Evolutionary conservation across 2,888 invertebrate species (phyloP).

Genomic region (Leucoptera coffeella): DNA sequence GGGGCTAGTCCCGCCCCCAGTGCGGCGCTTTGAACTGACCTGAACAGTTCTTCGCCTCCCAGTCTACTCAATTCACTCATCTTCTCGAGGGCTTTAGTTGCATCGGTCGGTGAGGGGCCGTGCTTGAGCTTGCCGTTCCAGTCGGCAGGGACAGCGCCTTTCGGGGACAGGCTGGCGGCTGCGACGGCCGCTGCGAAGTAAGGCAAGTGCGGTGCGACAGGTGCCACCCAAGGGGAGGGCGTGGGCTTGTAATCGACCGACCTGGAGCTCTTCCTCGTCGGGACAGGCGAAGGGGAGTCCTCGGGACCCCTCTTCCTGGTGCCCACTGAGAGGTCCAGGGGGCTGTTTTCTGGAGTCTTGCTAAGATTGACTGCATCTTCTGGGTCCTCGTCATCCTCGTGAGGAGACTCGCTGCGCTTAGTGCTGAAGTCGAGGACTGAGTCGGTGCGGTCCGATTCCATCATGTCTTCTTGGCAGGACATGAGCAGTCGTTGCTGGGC

Average conservation of each 20-base stretch:
- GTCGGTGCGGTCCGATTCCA: conserved; percentile 53
- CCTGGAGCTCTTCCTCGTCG: conserved; percentile 60
- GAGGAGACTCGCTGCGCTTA: conserved; percentile 52
- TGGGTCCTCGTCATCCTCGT: conserved; percentile 50
- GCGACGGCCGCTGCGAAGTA: conserved; percentile 78
- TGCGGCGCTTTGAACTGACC: conserved; percentile 53
- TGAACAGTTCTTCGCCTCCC: conserved; percentile 71
- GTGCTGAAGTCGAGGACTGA: conserved; percentile 78
- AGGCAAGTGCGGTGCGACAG: conserved; percentile 71
- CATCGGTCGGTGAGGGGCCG: conserved; percentile 67
- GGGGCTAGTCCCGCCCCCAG: conserved; percentile 42
- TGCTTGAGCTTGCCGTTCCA: conserved; percentile 81
- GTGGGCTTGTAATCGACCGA: conserved; percentile 63
- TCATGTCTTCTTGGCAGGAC: conserved; percentile 68
- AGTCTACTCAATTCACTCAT: conserved; percentile 86
- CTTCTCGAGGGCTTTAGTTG: conserved; percentile 83
- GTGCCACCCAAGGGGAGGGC: conserved; percentile 73
- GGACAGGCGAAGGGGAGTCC: conserved; percentile 56
- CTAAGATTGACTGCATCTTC: conserved; percentile 67
- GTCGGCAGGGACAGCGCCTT: conserved; percentile 55
- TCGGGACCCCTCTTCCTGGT: conserved; percentile 67
- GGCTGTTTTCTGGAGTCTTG: conserved; percentile 63
- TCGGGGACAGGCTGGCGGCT: conserved; percentile 69
- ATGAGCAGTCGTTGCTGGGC: conserved; percentile 73
- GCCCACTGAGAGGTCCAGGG: conserved; percentile 74